Conservation (phyloP, 2,888 invertebrate genomes). For the Calameuta idolon region DNA sequence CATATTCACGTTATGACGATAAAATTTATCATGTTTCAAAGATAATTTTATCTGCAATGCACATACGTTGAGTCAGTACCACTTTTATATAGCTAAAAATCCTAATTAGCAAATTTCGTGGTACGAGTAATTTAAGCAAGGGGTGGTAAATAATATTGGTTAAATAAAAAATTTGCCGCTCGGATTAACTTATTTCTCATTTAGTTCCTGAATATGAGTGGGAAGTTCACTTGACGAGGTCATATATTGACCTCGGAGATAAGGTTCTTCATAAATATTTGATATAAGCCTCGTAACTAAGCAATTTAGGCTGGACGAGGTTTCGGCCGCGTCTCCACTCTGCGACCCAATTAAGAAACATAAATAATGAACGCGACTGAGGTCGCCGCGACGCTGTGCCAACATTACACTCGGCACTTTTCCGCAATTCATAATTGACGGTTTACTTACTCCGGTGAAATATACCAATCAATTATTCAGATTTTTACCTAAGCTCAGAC, state of each 20-base stretch:
- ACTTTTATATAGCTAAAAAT: too few relatives aligned
- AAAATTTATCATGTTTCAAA: too few relatives aligned
- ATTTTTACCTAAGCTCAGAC: conserved; percentile 17
- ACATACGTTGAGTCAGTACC: too few relatives aligned
- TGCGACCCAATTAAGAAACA: conserved; percentile 45
- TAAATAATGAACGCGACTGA: conserved; percentile 36
- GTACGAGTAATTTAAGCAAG: too few relatives aligned
- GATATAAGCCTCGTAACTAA: conserved; percentile 45
- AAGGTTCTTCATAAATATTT: conserved; percentile 47
- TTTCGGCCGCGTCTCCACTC: conserved; percentile 24
- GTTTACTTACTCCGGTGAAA: conserved; percentile 23
- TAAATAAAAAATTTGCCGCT: too few relatives aligned
- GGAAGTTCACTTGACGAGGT: too few relatives aligned
- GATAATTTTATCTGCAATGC: too few relatives aligned
- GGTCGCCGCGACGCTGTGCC: background rate
- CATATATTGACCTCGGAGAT: background rate
- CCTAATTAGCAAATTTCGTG: too few relatives aligned
- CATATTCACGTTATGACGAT: too few relatives aligned
- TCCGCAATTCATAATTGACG: background rate
- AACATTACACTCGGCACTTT: conserved; percentile 11
- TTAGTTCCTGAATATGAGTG: too few relatives aligned
- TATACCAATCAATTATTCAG: conserved; percentile 44
- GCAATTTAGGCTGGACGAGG: conserved; percentile 31
- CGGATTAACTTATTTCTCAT: too few relatives aligned
- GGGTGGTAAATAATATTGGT: too few relatives aligned